A percentile compares a stretch with the other conserved stretches of the same genome.
Conservation (phyloP, 2,888 invertebrate genomes). For the Strigamia transsilvanica region DNA sequence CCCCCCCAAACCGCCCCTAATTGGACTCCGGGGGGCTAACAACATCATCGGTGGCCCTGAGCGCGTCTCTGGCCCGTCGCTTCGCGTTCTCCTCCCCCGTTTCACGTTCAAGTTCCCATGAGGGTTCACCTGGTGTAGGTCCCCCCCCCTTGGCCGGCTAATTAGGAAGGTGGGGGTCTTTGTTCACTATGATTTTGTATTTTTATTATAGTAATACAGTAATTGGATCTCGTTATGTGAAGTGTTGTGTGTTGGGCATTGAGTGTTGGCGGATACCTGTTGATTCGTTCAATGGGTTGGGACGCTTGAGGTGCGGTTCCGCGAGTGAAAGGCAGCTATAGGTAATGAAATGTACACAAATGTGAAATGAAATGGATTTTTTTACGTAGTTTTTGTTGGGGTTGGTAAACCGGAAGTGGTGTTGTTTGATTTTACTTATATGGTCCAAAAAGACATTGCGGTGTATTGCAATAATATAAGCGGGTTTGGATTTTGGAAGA, state of each 20-base stretch:
- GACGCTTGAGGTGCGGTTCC: background rate
- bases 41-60: slow-evolving; percentile 31
- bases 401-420: too few species aligned
- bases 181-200: background rate
- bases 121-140: slow-evolving; percentile 38
- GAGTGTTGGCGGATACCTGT: background rate
- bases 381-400: too few species aligned
- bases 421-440: too few species aligned
- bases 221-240: slow-evolving; percentile 21
- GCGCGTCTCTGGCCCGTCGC: slow-evolving; percentile 33
- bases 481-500: too few species aligned
- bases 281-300: background rate
- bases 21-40: slow-evolving; percentile 27
- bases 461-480: too few species aligned
- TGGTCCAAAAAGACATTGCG: too few species aligned
- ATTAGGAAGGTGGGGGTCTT: background rate
- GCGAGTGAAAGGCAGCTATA: background rate
- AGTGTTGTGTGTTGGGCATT: background rate
- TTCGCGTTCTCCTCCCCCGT: slow-evolving; percentile 2
- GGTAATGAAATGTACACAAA: background rate
- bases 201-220: slow-evolving; percentile 27
- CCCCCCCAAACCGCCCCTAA: background rate
- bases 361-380: too few species aligned
- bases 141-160: background rate
- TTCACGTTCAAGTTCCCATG: slow-evolving; percentile 26